Conservation (phyloP, 2,888 invertebrate genomes). For the Cheilosia variabilis region DNA sequence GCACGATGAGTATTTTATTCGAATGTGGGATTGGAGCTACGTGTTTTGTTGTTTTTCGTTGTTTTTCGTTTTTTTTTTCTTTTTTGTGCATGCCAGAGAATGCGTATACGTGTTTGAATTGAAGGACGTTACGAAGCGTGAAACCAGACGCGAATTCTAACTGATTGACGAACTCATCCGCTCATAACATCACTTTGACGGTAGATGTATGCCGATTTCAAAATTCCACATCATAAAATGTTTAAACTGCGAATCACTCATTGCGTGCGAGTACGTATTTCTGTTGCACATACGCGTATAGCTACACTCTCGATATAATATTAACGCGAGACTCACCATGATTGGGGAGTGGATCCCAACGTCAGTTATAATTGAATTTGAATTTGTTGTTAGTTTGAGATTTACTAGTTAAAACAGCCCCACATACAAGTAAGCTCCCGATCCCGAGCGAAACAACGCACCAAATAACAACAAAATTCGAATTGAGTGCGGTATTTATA, state of each 20-base stretch:
- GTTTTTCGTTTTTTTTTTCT: background rate
- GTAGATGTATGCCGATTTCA: background rate
- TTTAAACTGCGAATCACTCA: background rate
- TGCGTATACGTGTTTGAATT: constrained; percentile 5
- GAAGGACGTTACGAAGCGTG: constrained; percentile 63
- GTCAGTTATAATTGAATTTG: constrained; percentile 22
- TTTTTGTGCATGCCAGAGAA: background rate
- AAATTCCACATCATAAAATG: constrained; percentile 1
- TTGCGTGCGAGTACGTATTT: background rate
- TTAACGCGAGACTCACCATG: constrained; percentile 59
- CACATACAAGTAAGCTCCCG: constrained; percentile 47
- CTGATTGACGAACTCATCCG: constrained; percentile 63
- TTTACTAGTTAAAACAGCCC: background rate
- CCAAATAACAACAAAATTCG: constrained; percentile 70
- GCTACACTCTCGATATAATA: background rate
- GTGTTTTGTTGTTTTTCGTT: constrained; percentile 4
- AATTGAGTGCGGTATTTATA: constrained; percentile 71
- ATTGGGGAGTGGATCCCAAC: constrained; percentile 39
- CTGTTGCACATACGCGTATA: constrained; percentile 8
- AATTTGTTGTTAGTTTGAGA: background rate
- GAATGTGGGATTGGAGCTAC: background rate
- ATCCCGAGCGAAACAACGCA: constrained; percentile 56
- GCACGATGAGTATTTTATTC: background rate
- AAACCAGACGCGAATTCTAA: constrained; percentile 38
- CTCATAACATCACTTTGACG: constrained; percentile 37